Conservation (phyloP, 2,797 vertebrate species). For the Pangasius djambal region DNA sequence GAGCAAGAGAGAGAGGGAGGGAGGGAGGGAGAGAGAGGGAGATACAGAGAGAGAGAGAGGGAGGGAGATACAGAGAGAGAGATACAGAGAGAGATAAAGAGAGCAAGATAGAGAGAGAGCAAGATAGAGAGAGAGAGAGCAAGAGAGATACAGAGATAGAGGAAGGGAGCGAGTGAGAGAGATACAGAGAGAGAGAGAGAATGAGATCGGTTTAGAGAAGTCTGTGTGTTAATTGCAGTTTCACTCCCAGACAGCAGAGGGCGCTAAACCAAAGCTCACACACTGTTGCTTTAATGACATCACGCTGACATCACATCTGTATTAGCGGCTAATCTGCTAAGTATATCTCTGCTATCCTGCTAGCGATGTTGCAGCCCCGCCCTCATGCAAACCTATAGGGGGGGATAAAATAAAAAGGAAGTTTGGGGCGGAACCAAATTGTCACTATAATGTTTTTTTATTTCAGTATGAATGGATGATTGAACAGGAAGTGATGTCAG, state of each 20-base stretch:
- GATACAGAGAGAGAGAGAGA: background rate
- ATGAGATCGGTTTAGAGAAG: background rate
- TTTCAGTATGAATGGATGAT: background rate
- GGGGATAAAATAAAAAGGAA: background rate
- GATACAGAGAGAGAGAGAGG: background rate
- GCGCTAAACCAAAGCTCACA: background rate
- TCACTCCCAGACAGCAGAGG: background rate
- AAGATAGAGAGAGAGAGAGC: background rate
- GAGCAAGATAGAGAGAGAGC: too few relatives aligned
- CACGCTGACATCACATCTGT: background rate
- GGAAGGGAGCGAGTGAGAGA: background rate
- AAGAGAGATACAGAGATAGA: background rate
- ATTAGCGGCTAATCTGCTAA: background rate
- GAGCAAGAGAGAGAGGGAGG: too few relatives aligned
- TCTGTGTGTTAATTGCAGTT: background rate
- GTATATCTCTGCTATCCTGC: background rate
- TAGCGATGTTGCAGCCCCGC: background rate
- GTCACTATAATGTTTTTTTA: background rate
- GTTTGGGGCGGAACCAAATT: background rate
- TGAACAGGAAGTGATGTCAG: constrained; percentile 3
- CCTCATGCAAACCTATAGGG: background rate
- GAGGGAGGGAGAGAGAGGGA: too few relatives aligned
- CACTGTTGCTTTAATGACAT: background rate
- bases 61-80: too few relatives aligned
- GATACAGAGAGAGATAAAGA: background rate